Base-by-base conservation (phyloP, 2,113 vertebrate genomes). In the Cromileptes altivelis region DNA sequence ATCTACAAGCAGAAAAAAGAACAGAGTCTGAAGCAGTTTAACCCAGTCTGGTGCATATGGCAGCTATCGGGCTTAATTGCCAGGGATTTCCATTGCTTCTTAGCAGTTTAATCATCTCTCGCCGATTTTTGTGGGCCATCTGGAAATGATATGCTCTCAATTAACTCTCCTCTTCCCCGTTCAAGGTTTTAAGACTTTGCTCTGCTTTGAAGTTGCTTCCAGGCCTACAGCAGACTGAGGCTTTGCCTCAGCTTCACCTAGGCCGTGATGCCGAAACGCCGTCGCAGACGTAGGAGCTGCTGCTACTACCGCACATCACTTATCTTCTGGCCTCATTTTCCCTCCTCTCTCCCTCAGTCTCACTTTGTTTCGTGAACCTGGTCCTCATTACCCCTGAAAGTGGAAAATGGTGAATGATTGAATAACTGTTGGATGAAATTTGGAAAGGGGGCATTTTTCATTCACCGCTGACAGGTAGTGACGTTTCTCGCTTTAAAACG, bases 71-170 rank as follows among this genome's bases (percentile, higher is more conserved):
- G 61, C 70, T 85, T 93, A 94, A 94, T 93, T 92, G 85, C 89
- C 65, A 75, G 63, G 90, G 90, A 92, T 93, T 94, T 94, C 94
- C 91, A 94, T 89, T 78, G 88, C 90, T 91, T 86, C 86, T 90
- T 80, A 84, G 82, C 81, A 90, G 88, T 87, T 92, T 94, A 92
- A 94, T 93, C 88, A 92, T 93, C 85, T 92, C 85, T 90, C 78
- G 57, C 76, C 71, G 42, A 67, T 90, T 88, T 82, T 93, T 91
- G 76, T 88, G 57, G 40, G 80, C 88, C 93, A 95, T 94, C 93
- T 95, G 94, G 93, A 94, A 94, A 92, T 90, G 79, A 94, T 94
- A 86, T 86, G 93, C 88, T 89, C 91, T 91, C 91, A 93, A 96
- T 95, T 93, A 94, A 93, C 91, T 93, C 85, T 88, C 80, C 83